These are phyloP conservation scores for Nematolebias whitei DNA, from an alignment of 2,113 vertebrate genomes.

Conservation along the genomic window DNA sequence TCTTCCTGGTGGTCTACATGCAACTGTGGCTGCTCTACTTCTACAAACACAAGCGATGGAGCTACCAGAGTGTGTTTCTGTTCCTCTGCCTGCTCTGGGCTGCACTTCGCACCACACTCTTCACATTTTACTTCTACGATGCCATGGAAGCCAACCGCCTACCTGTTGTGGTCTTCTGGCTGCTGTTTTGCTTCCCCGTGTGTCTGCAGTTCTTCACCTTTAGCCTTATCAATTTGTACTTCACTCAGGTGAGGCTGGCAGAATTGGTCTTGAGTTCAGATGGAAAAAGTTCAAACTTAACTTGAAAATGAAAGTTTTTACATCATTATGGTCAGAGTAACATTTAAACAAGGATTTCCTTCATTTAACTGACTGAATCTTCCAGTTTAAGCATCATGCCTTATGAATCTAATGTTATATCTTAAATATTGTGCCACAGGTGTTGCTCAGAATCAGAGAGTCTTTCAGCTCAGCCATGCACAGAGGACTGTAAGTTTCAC, in stretches of 20 bases:
- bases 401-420: no score
- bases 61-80: constrained; percentile 88
- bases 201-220: constrained; percentile 91
- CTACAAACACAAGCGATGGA: constrained; percentile 86
- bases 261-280: neutral
- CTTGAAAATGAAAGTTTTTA: neutral
- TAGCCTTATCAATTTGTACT: constrained; percentile 88
- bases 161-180: constrained; percentile 82
- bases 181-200: constrained; percentile 88
- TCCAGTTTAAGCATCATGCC: no score
- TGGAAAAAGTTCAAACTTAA: neutral
- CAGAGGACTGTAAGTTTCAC: constrained; percentile 82
- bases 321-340: neutral
- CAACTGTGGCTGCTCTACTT: constrained; percentile 87
- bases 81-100: constrained; percentile 88
- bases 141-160: constrained; percentile 85
- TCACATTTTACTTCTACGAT: constrained; percentile 87
- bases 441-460: constrained; percentile 85
- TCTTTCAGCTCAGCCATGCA: constrained; percentile 74
- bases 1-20: constrained; percentile 84
- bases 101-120: constrained; percentile 86
- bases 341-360: no score
- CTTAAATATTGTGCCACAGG: constrained; percentile 76
- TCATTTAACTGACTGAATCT: no score
- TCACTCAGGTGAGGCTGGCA: constrained; percentile 83